Evolutionary conservation across 2,113 vertebrate genomes (phyloP).

Genomic region (Macroglossus sobrinus): DNA sequence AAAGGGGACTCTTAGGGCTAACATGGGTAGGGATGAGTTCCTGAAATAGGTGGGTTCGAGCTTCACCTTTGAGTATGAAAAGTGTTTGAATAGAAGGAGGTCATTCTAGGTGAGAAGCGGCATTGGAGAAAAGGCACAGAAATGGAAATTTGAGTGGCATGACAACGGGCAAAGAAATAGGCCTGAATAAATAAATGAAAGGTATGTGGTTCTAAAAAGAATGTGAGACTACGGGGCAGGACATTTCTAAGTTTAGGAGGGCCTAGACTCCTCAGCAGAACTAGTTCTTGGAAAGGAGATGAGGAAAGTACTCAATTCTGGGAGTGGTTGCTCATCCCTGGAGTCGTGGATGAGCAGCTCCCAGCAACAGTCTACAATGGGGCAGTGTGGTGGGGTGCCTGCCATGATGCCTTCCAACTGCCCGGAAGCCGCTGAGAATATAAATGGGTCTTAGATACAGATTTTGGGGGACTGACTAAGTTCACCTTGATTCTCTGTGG

Average conservation of each 20-base stretch:
- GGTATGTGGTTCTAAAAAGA: background rate
- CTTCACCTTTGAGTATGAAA: background rate
- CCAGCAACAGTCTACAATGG: background rate
- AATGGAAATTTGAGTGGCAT: background rate
- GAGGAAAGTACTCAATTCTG: background rate
- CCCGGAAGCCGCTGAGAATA: background rate
- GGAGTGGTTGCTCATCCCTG: background rate
- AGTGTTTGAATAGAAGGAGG: background rate
- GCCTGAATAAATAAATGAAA: background rate
- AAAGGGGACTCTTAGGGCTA: background rate
- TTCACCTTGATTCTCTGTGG: background rate
- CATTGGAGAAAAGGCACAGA: background rate
- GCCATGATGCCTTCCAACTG: background rate
- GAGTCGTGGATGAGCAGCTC: background rate
- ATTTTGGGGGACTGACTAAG: background rate
- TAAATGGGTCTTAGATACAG: background rate
- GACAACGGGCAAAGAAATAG: background rate
- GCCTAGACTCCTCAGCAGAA: background rate
- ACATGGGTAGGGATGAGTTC: background rate
- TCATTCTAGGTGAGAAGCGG: background rate
- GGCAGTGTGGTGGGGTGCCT: rapidly evolving
- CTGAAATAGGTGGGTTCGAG: background rate
- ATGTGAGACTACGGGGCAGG: background rate
- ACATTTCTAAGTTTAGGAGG: background rate
- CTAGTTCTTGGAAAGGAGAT: background rate